Percentiles rank a stretch among this genome's conserved stretches.
phyloP scores from a whole-genome alignment of 2,113 vertebrate species.

The Clinocottus analis region DNA sequence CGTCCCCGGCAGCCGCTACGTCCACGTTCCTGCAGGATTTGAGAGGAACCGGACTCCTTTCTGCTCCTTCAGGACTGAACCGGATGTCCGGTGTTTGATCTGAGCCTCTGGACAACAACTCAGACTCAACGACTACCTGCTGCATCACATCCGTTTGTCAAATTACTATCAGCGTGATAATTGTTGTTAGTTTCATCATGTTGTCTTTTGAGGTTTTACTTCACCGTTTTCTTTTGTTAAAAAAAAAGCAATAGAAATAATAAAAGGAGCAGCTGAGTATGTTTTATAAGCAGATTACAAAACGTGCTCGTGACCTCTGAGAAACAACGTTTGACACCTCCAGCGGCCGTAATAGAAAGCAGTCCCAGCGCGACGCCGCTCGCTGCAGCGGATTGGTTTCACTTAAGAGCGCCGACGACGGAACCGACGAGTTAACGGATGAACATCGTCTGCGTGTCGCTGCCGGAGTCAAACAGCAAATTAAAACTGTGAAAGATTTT shows the following conservation, averaged over 20 bases:
- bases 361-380: neutral
- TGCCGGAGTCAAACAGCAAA: constrained; percentile 11
- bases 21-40: constrained; percentile 8
- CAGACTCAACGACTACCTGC: constrained; percentile 70
- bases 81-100: no score
- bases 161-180: neutral
- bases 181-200: neutral
- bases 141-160: constrained; percentile 63
- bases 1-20: no score
- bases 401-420: neutral
- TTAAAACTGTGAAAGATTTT: neutral
- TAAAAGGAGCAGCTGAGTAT: neutral
- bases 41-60: neutral
- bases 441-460: neutral
- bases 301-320: constrained; percentile 7
- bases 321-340: neutral
- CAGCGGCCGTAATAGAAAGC: constrained; percentile 27
- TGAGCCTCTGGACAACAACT: no score
- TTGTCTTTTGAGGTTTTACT: neutral
- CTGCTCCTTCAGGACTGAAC: no score
- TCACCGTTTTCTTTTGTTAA: neutral
- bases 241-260: neutral
- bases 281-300: neutral
- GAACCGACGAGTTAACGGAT: neutral
- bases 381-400: constrained; percentile 28